These are phyloP conservation scores for Melanostoma mellinum DNA, from an alignment of 2,888 invertebrate species.

Conservation along the genomic window DNA sequence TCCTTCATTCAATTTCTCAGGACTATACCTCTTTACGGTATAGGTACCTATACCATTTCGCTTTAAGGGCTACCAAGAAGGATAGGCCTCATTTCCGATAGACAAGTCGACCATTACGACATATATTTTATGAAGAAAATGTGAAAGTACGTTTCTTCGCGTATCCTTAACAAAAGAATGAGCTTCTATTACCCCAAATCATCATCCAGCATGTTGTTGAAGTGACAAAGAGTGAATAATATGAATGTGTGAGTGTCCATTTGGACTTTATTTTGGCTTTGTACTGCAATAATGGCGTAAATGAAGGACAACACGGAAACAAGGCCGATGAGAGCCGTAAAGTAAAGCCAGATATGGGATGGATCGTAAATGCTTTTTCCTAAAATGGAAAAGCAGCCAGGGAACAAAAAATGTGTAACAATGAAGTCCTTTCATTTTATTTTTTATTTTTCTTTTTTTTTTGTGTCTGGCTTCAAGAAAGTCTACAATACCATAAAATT, in stretches of 20 bases:
- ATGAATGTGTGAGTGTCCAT: conserved; percentile 39
- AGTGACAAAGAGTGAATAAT: conserved; percentile 16
- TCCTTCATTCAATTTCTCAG: conserved; percentile 51
- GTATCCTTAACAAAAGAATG: conserved; percentile 21
- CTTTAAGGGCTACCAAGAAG: conserved; percentile 36
- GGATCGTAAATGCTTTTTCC: conserved; percentile 23
- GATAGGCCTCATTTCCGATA: conserved; percentile 67
- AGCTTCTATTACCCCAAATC: conserved; percentile 36
- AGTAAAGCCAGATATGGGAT: conserved; percentile 9
- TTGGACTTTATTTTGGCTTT: conserved; percentile 54
- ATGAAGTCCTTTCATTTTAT: no score
- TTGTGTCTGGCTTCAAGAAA: no score
- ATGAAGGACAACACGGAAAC: conserved; percentile 38
- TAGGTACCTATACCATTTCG: no score
- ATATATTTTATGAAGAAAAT: conserved; percentile 39
- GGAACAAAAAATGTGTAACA: no score
- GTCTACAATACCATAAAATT: no score
- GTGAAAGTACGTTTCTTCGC: conserved; percentile 37
- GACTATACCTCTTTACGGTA: conserved; percentile 10
- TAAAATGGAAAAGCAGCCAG: conserved; percentile 9
- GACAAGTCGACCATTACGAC: conserved; percentile 59
- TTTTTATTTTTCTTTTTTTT: no score
- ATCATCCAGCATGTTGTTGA: conserved; percentile 28
- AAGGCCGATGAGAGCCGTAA: conserved; percentile 6
- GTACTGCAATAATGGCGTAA: conserved; percentile 33